phyloP scores from a whole-genome alignment of 2,113 vertebrate genomes.

The Platichthys stellatus region DNA sequence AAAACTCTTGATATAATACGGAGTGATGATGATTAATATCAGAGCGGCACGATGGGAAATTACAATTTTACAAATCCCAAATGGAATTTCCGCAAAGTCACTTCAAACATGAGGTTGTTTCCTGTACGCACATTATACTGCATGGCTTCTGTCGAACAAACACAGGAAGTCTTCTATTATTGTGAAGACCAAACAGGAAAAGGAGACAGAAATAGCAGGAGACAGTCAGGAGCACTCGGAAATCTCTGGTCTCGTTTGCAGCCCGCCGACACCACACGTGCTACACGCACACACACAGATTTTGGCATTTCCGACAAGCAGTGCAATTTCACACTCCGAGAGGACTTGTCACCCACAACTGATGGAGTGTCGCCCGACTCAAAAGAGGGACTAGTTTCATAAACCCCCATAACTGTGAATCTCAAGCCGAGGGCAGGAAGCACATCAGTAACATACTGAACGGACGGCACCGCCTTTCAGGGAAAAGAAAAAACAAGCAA shows the following conservation, averaged over 20 bases:
- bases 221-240: background rate
- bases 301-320: conserved; percentile 58
- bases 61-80: conserved; percentile 2
- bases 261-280: background rate
- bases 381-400: conserved; percentile 21
- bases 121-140: background rate
- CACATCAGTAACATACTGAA: conserved; percentile 25
- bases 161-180: conserved; percentile 43
- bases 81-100: background rate
- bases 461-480: conserved; percentile 27
- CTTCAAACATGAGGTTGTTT: conserved; percentile 25
- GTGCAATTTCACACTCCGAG: conserved; percentile 60
- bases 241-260: background rate
- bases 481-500: background rate
- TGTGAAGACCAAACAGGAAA: conserved; percentile 56
- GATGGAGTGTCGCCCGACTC: conserved; percentile 22
- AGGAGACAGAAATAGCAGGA: conserved; percentile 52
- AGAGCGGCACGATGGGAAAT: background rate
- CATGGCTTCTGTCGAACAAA: conserved; percentile 36
- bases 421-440: conserved; percentile 5
- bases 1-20: background rate
- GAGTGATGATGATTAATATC: conserved; percentile 6
- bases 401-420: conserved; percentile 50
- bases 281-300: background rate
- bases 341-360: conserved; percentile 27